phyloP scores from a whole-genome alignment of 2,888 invertebrate genomes.

The Drosophila monieri region DNA sequence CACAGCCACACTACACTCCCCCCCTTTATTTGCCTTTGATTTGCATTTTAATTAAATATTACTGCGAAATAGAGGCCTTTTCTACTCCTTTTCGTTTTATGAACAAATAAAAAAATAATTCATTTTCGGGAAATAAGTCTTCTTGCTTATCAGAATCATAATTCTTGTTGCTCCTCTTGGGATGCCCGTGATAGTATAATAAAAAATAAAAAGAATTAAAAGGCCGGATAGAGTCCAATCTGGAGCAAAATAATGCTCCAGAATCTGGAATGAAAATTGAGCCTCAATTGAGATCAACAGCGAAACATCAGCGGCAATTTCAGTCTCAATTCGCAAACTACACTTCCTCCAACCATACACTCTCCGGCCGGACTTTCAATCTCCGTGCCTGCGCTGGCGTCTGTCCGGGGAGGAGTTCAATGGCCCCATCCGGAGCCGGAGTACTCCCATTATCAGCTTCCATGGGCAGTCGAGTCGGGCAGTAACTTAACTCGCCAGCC shows the following conservation, averaged over 20 bases:
- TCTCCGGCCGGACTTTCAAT: not conserved
- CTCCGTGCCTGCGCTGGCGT: not conserved
- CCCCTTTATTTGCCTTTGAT: slow-evolving; percentile 8
- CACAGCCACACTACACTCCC: not conserved
- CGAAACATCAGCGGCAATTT: not conserved
- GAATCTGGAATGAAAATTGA: slow-evolving; percentile 31
- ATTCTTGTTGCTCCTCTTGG: slow-evolving; percentile 17
- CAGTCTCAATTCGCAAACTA: not conserved
- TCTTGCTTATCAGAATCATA: slow-evolving; percentile 32
- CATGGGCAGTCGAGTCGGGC: slow-evolving; percentile 7
- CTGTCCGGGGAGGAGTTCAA: slow-evolving; percentile 29
- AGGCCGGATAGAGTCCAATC: slow-evolving; percentile 3
- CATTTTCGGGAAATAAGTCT: not conserved
- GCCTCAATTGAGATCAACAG: slow-evolving; percentile 39
- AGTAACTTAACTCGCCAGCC: slow-evolving; percentile 32
- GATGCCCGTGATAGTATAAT: slow-evolving; percentile 18
- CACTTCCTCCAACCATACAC: not conserved
- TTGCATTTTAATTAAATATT: slow-evolving; percentile 15
- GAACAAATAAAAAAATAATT: slow-evolving; percentile 5
- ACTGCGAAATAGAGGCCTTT: not conserved
- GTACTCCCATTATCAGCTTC: slow-evolving; percentile 26
- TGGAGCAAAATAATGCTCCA: slow-evolving; percentile 15
- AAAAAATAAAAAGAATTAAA: not conserved
- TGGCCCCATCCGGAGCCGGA: slow-evolving; percentile 15
- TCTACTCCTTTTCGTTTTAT: not conserved